Evolutionary conservation across 1,140 invertebrate genomes (phyloP).

Genomic region (Heliconius hermathena): DNA sequence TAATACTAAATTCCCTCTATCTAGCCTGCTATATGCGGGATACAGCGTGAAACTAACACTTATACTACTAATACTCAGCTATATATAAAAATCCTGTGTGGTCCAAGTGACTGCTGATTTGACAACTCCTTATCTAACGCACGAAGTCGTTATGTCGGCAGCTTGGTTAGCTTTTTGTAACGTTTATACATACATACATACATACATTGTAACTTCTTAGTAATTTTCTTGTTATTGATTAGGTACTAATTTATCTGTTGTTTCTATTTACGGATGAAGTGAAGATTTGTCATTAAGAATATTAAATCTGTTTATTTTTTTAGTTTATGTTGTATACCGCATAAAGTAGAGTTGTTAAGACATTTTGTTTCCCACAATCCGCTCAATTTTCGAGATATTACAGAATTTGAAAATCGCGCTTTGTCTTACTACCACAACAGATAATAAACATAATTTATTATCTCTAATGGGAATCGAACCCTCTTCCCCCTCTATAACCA

Average conservation of each 20-base stretch:
- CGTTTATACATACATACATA: background rate
- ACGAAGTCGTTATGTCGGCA: background rate
- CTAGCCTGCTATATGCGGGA: no score
- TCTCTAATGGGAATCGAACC: no score
- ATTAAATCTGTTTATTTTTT: background rate
- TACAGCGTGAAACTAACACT: no score
- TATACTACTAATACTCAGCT: no score
- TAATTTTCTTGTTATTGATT: background rate
- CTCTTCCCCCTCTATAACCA: no score
- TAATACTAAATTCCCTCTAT: no score
- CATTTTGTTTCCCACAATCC: background rate
- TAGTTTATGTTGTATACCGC: background rate
- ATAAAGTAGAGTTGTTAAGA: background rate
- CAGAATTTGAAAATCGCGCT: background rate
- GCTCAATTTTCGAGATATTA: background rate
- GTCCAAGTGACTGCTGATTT: background rate
- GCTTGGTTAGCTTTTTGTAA: background rate
- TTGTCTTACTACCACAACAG: background rate
- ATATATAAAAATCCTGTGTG: background rate
- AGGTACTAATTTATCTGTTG: background rate
- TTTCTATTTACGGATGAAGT: background rate
- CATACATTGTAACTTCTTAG: background rate
- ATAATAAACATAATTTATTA: no score
- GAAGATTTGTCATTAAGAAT: no score
- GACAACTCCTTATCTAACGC: background rate